phyloP scores from a whole-genome alignment of 2,888 invertebrate genomes.

The Lomographa bimaculata region DNA sequence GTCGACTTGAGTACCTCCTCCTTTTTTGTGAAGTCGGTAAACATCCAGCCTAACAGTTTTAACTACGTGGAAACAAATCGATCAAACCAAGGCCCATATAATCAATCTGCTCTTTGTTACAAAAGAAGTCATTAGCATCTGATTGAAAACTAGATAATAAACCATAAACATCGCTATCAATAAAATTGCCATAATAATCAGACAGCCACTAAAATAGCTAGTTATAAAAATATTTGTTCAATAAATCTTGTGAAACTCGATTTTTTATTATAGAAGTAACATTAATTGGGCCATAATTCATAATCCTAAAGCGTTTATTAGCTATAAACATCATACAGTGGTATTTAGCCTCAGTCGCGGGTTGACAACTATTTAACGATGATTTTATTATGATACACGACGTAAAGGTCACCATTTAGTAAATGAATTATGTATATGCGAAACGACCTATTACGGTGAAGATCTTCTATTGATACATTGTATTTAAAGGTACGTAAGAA shows the following conservation, averaged over 20 bases:
- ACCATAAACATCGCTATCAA: conserved; percentile 25
- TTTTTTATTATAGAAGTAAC: conserved; percentile 29
- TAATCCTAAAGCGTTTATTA: conserved; percentile 34
- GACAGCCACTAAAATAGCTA: conserved; percentile 22
- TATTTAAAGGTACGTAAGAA: not conserved
- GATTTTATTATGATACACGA: conserved; percentile 31
- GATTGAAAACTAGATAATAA: conserved; percentile 12
- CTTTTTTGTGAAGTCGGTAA: too few relatives aligned
- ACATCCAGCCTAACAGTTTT: too few relatives aligned
- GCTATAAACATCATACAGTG: conserved; percentile 32
- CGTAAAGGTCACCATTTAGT: conserved; percentile 32
- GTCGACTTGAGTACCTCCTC: too few relatives aligned
- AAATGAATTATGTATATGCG: conserved; percentile 8
- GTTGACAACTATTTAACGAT: conserved; percentile 37
- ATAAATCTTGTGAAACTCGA: conserved; percentile 34
- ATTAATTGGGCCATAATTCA: conserved; percentile 37
- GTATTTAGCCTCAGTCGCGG: conserved; percentile 29
- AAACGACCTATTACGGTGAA: conserved; percentile 4
- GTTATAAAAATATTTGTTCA: conserved; percentile 34
- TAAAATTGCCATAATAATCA: conserved; percentile 30
- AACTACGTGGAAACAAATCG: too few relatives aligned
- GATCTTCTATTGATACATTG: conserved; percentile 4
- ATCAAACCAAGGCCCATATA: too few relatives aligned
- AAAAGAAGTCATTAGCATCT: conserved; percentile 15
- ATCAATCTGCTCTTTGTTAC: too few relatives aligned